Evolutionary conservation across 2,113 vertebrate genomes (phyloP).

Genomic region (Microtus oregoni): DNA sequence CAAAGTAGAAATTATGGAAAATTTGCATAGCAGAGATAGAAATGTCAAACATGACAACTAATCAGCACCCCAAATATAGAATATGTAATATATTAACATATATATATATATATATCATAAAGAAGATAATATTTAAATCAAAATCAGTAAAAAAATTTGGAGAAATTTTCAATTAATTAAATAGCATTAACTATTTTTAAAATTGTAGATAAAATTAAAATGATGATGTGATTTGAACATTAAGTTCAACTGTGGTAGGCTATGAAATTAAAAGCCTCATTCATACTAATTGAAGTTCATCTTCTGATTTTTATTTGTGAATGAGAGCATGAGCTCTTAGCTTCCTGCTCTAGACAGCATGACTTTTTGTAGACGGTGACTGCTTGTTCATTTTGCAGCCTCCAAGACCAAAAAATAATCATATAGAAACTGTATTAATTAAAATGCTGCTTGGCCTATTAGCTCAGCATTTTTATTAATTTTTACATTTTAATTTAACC

Average conservation of each 20-base stretch:
- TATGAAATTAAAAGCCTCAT: not conserved
- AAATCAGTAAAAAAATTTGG: not conserved
- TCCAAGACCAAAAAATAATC: too few species aligned
- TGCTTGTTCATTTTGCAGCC: too few species aligned
- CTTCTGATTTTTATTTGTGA: not conserved
- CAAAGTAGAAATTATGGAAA: not conserved
- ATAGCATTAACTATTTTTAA: not conserved
- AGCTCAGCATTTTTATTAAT: too few species aligned
- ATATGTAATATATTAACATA: not conserved
- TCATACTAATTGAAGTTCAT: not conserved
- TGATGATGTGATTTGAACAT: not conserved
- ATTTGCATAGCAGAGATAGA: not conserved
- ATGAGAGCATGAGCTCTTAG: not conserved
- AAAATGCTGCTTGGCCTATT: too few species aligned
- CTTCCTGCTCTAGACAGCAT: not conserved
- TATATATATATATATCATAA: not conserved
- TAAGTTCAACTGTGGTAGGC: not conserved
- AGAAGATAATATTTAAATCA: not conserved
- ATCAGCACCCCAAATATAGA: not conserved
- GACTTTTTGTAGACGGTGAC: too few species aligned
- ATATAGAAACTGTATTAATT: too few species aligned
- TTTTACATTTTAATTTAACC: too few species aligned
- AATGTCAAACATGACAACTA: not conserved
- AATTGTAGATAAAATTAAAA: not conserved
- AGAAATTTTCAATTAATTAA: not conserved